phyloP scores from a whole-genome alignment of 2,797 vertebrate species.

The Sebastes iracundus region DNA sequence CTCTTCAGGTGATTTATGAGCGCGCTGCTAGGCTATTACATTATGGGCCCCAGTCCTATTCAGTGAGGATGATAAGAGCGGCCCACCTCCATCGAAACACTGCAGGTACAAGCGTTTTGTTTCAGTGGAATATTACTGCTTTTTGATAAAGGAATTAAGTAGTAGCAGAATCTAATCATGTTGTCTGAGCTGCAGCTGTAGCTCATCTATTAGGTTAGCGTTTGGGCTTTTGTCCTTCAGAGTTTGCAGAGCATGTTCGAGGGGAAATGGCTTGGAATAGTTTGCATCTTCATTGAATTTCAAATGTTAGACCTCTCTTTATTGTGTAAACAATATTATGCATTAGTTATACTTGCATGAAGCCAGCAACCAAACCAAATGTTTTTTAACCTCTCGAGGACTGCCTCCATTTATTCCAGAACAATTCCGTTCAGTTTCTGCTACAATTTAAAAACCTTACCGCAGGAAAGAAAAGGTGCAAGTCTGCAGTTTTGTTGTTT shows the following conservation, averaged over 20 bases:
- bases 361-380: background rate
- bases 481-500: slow-evolving; percentile 29
- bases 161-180: slow-evolving; percentile 51
- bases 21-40: slow-evolving; percentile 68
- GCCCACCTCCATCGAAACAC: slow-evolving; percentile 50
- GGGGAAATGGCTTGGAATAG: background rate
- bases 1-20: slow-evolving; percentile 82
- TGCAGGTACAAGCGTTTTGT: slow-evolving; percentile 56
- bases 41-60: slow-evolving; percentile 64
- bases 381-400: background rate
- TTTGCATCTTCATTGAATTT: slow-evolving; percentile 50
- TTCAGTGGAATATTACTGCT: slow-evolving; percentile 58
- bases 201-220: slow-evolving; percentile 47
- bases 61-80: slow-evolving; percentile 61
- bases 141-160: slow-evolving; percentile 62
- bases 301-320: slow-evolving; percentile 17
- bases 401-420: background rate
- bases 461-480: slow-evolving; percentile 23
- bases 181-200: slow-evolving; percentile 40
- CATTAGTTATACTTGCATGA: background rate
- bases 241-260: slow-evolving; percentile 32
- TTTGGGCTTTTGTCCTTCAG: slow-evolving; percentile 46
- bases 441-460: background rate
- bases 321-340: slow-evolving; percentile 22
- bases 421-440: background rate